Evolutionary conservation across 2,888 invertebrate species (phyloP), one percentile per base, ranked within the genome.

Genomic region (Lasioglossum pauxillum): DNA sequence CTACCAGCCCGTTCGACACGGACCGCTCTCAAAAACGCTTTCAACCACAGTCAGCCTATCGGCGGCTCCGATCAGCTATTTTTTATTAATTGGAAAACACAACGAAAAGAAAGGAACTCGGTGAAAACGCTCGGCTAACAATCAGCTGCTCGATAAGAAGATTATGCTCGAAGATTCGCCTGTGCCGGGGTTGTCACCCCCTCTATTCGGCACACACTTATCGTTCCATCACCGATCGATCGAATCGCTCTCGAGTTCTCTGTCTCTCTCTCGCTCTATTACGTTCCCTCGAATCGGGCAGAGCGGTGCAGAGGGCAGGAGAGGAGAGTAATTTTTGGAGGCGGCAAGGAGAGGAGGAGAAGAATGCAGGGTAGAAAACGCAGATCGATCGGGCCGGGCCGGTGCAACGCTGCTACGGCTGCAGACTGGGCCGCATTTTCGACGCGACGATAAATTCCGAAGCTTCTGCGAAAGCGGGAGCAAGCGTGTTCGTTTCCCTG

Each of bases 401-500:
- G 35, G 35, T 67, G 64, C 64, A 67, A 67, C 64, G 64, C 19
- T 31, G 60, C 60, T 60, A 72, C 44, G 72, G 71, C 81, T 76
- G 88, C 83, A 79, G 67, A 75, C 82, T 69, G 78, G 82, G 80
- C 78, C 82, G 88, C 85, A 60, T 88, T 91, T 88, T 90, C 91
- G 88, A 84, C 81, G 75, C 83, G 83, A 79, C 88, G 89, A 90
- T 90, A 89, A 90, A 90, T 91, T 89, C 88, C 82, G 75, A 81
- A 88, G 84, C 82, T 82, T 76, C 78, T 44, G 75, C 46, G 75
- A 60, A 67, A 67, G 67, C 31, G 67, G 31, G 31, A 19, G 67
- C 31, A 67, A 67, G 27, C 49, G 76, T 46, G 76, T 41, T 78
- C 79, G 80, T 87, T 83, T 88, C 86, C 90, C 89, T 88, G 91